Evolutionary conservation across 1,140 invertebrate genomes (phyloP), one percentile per base, ranked within the genome.

Genomic region (Nasonia vitripennis): DNA sequence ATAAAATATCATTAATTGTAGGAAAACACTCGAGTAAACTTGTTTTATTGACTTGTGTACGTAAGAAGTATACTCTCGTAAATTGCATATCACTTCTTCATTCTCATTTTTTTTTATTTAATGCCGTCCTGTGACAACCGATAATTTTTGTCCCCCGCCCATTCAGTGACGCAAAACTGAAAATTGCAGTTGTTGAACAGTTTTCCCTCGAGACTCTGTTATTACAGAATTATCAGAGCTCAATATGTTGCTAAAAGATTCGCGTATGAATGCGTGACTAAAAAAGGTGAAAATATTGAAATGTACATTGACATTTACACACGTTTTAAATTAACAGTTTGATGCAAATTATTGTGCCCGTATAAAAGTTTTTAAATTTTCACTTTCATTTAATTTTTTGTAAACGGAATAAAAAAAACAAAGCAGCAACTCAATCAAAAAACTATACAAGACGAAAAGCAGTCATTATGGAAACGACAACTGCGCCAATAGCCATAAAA

Each of bases 401-500:
- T 45, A 1, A 45, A 45, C 41, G 51, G 6, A 55, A 55, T 55
- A 17, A 55, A 55, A 14, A 10, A 51, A 51, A 51, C 48, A 62
- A 62, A 62, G 20, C 55, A 62, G 55, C 55, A 62, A 62, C 17
- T 62, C 55, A n/a, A 51, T 51, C 55, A 7, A 62, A 62, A 62
- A 62, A 17, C 20, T 20, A n/a, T n/a, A 27, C 27, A 62, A 62
- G 55, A 62, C 20, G 5, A 62, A 62, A 20, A 62, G 6, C n/a
- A 4, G 55, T 62, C 55, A 62, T 62, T 62, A 62, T 62, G 55
- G 55, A 71, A 71, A 71, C 6, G 23, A 31, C 2, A 12, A n/a
- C 27, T 4, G 1, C 23, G 34, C 17, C 55, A 27, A 81, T 81
- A 12, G 68, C 80, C 80, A 81, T 81, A 81, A 81, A 81, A 81